A percentile compares a stretch with the other conserved stretches of the same genome.
Evolutionary conservation across 1,140 invertebrate genomes (phyloP).

Genomic region (Rhopalosiphum padi): DNA sequence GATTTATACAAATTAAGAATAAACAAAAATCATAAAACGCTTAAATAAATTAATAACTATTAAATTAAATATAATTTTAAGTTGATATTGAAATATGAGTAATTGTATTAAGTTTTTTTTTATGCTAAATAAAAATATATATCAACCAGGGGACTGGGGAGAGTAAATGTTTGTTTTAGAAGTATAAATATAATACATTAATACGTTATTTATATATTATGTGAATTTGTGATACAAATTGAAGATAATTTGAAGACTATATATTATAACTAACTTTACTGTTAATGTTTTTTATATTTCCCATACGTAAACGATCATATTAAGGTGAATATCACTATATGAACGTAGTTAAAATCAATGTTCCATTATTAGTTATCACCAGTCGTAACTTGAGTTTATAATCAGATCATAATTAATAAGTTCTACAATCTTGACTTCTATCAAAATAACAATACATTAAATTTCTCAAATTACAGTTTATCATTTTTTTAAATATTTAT

Average conservation of each 20-base stretch:
- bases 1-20: neutral
- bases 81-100: neutral
- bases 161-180: neutral
- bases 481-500: neutral
- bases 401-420: neutral
- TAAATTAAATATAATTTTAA: neutral
- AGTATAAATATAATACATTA: neutral
- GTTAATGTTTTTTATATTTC: neutral
- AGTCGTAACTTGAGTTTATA: neutral
- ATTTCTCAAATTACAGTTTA: neutral
- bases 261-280: neutral
- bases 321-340: neutral
- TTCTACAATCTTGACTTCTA: neutral
- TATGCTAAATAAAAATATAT: neutral
- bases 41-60: neutral
- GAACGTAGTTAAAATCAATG: neutral
- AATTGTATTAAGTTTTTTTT: neutral
- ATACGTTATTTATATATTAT: neutral
- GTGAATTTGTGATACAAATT: constrained; percentile 4
- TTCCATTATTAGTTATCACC: neutral
- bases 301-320: neutral
- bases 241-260: neutral
- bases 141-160: neutral
- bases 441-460: neutral
- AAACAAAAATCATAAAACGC: neutral